These are phyloP conservation scores for Myanophis thanlyinensis DNA, from an alignment of 2,113 vertebrate species.

Conservation along the genomic window DNA sequence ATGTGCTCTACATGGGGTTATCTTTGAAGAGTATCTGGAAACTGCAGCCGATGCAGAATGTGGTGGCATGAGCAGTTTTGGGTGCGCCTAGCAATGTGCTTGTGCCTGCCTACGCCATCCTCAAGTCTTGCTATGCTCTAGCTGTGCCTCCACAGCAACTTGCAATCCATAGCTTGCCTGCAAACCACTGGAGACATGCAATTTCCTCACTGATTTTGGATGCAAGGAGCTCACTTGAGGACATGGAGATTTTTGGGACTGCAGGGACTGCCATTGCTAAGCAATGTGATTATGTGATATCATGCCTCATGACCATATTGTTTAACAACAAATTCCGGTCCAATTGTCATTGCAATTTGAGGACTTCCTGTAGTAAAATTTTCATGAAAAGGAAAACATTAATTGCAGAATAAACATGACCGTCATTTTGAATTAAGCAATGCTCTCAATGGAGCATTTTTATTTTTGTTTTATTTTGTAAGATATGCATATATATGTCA, in stretches of 20 bases:
- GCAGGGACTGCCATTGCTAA: not conserved
- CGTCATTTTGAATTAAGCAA: no score
- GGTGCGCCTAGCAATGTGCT: not conserved
- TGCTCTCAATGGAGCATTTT: no score
- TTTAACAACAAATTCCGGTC: no score
- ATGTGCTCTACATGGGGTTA: not conserved
- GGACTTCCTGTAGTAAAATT: no score
- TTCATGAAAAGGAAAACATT: no score
- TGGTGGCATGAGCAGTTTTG: no score
- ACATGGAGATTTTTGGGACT: not conserved
- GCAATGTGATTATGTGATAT: no score
- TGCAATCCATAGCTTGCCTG: not conserved
- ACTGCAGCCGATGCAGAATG: not conserved
- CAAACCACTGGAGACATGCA: not conserved
- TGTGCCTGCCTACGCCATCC: not conserved
- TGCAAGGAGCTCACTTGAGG: not conserved
- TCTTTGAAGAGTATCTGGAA: not conserved
- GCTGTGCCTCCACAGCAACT: not conserved
- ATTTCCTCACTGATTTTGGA: not conserved
- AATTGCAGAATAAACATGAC: no score
- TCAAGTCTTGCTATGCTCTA: not conserved
- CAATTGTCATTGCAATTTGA: no score
- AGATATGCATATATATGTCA: not conserved
- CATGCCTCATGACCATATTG: no score
- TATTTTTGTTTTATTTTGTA: not conserved